Evolutionary conservation across 53 echinoderm and acorn worm species (phyloP).

Genomic region (Zoroaster sp.): DNA sequence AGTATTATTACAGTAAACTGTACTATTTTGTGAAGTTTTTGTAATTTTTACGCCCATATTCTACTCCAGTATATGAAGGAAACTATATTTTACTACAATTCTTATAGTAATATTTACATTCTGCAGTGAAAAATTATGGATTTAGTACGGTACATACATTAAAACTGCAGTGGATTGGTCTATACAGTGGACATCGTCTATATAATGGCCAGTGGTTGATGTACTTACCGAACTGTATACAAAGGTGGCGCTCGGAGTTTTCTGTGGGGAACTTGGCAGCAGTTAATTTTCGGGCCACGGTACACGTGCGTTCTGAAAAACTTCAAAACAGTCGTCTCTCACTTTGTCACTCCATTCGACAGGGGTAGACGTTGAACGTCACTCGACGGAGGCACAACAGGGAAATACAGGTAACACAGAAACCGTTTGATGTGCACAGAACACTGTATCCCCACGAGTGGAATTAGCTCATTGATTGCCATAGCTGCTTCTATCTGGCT

Average conservation of each 20-base stretch:
- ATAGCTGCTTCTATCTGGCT: not conserved
- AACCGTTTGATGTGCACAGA: not conserved
- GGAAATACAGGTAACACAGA: not conserved
- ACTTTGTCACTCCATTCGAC: not conserved
- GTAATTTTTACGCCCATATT: no score
- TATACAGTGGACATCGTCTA: not conserved
- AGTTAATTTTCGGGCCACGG: not conserved
- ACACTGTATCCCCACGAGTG: not conserved
- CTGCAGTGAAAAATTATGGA: not conserved
- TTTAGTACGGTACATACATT: not conserved
- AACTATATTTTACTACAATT: not conserved
- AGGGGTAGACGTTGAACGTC: not conserved
- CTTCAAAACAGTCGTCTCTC: not conserved
- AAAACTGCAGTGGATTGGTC: not conserved
- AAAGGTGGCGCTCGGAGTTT: no score
- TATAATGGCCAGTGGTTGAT: not conserved
- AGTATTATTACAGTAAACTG: no score
- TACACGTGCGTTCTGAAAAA: not conserved
- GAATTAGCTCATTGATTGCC: not conserved
- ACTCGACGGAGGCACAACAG: not conserved
- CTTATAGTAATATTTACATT: not conserved
- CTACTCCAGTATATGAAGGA: no score
- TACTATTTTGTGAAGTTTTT: no score
- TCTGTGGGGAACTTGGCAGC: no score
- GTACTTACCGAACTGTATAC: not conserved